Percentiles rank a stretch among this genome's conserved stretches.
phyloP scores from a whole-genome alignment of 2,113 vertebrate species.

The Lipophrys pholis region DNA sequence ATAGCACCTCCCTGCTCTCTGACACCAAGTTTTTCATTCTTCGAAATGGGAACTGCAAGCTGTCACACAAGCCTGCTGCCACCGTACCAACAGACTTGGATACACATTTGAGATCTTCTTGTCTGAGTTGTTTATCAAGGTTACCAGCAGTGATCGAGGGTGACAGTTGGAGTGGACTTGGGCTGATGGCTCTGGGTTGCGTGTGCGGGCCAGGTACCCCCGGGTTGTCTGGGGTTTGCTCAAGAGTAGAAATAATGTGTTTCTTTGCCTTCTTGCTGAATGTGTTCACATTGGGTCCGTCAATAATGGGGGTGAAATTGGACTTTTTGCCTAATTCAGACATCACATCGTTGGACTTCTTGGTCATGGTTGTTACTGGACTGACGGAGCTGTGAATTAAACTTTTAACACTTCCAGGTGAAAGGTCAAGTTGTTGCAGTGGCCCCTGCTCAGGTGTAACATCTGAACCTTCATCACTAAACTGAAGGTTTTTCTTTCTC shows the following conservation, averaged over 20 bases:
- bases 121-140: slow-evolving; percentile 11
- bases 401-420: slow-evolving; percentile 49
- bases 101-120: background rate
- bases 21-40: slow-evolving; percentile 73
- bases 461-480: slow-evolving; percentile 32
- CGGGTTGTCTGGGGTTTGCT: slow-evolving; percentile 32
- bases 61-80: slow-evolving; percentile 70
- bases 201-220: background rate
- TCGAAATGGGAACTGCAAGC: slow-evolving; percentile 70
- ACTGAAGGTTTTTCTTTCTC: slow-evolving; percentile 13
- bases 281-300: slow-evolving; percentile 18
- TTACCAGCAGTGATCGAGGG: slow-evolving; percentile 15
- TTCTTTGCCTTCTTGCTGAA: slow-evolving; percentile 23
- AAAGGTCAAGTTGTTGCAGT: slow-evolving; percentile 27
- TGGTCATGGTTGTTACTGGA: slow-evolving; percentile 6
- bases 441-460: slow-evolving; percentile 48
- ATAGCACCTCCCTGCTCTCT: slow-evolving; percentile 79
- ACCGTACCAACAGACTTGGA: slow-evolving; percentile 51
- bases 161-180: slow-evolving; percentile 6
- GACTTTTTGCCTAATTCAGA: slow-evolving; percentile 17
- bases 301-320: slow-evolving; percentile 13
- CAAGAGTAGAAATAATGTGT: background rate
- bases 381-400: slow-evolving; percentile 25
- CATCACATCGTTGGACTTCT: background rate
- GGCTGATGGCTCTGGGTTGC: background rate